Evolutionary conservation across 2,797 vertebrate species (phyloP), one percentile per base, ranked within the genome.

Genomic region (Crenichthys baileyi): DNA sequence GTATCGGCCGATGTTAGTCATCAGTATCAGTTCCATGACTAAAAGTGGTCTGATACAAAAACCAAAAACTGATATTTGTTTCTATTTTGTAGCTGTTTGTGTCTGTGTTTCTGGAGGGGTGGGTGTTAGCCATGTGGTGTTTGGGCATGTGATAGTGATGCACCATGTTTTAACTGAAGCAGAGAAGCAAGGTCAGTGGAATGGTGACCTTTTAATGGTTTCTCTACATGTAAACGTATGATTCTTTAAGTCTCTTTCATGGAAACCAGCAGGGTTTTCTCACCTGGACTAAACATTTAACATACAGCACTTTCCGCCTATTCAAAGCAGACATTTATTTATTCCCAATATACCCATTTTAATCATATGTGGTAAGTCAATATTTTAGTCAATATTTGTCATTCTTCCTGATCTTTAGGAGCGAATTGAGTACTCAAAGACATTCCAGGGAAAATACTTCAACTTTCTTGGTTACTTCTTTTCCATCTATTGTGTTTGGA

Each of bases 401-500:
- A n/a, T 41, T 75, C 70, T 76, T 83, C 9, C 26, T 80, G 73
- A 36, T 89, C 61, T 87, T 20, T 82, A 99, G 98, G 98, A 99
- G 83, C 96, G 98, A 88, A 99, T 99, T 80, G 98, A 99, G 90
- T 99, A 99, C 83, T 99, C 98, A 6, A 99, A 96, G 95, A 99
- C 98, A 81, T 99, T 99, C 94, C 97, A 99, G 89, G 98, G 98
- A 61, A 99, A 98, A 93, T 99, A 99, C 90, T 99, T 99, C 31
- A 99, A 99, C 91, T 98, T 99, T 88, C 91, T 99, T 77, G 98
- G 98, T 72, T 99, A 99, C 83, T 99, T 99, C 94, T 99, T 99
- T 93, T 99, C 98, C 83, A 99, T 99, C 90, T 99, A 99, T 78
- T 99, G 98, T 89, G 97, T 99, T 84, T 99, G 98, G 98, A 99